phyloP scores from a whole-genome alignment of 1,140 invertebrate genomes.

The Brachystomella parvula region DNA sequence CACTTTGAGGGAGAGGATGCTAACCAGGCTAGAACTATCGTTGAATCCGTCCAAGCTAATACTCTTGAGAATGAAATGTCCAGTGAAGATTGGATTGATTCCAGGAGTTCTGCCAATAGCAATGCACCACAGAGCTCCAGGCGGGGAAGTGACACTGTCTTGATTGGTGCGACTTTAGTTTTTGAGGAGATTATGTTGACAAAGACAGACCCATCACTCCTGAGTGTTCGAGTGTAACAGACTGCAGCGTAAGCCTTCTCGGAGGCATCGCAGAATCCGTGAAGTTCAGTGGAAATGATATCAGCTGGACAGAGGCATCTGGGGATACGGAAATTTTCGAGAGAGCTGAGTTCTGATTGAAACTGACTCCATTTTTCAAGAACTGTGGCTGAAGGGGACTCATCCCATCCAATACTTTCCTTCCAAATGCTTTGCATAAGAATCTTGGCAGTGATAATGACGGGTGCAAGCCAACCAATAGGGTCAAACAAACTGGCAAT shows the following conservation, averaged over 20 bases:
- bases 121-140: conserved; percentile 27
- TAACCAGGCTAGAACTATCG: conserved; percentile 42
- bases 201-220: too few species aligned
- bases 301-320: background rate
- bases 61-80: background rate
- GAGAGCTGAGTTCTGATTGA: background rate
- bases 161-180: conserved; percentile 23
- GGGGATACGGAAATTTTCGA: background rate
- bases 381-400: conserved; percentile 34
- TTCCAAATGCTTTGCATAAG: conserved; percentile 42
- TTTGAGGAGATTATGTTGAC: conserved; percentile 14
- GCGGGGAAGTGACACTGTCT: conserved; percentile 25
- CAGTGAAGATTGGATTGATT: conserved; percentile 3
- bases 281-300: background rate
- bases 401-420: conserved; percentile 41
- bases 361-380: conserved; percentile 35
- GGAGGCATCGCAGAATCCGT: conserved; percentile 11
- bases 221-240: background rate
- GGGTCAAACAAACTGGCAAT: conserved; percentile 20
- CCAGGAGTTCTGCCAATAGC: conserved; percentile 13
- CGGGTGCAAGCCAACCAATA: conserved; percentile 23
- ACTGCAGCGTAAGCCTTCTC: conserved; percentile 7
- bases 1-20: conserved; percentile 31
- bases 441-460: conserved; percentile 38
- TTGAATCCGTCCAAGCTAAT: conserved; percentile 41